These are phyloP conservation scores for Podargus strigoides DNA, from an alignment of 2,797 vertebrate species.

Conservation along the genomic window DNA sequence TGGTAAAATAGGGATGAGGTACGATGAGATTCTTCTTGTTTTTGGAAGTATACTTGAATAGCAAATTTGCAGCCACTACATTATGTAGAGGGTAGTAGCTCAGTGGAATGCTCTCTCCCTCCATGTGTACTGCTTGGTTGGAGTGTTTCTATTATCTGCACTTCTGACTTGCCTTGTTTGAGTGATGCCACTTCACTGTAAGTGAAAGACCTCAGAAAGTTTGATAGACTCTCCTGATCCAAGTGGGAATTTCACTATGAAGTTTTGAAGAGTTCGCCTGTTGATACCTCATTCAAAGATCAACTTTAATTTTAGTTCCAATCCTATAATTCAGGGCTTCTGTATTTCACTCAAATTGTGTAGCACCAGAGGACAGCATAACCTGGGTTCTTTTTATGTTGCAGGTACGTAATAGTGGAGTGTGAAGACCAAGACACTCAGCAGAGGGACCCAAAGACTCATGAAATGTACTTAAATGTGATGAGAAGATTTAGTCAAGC, in stretches of 20 bases:
- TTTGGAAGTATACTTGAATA: background rate
- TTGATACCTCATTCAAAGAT: background rate
- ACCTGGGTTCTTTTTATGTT: background rate
- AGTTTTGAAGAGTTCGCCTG: background rate
- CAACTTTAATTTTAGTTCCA: background rate
- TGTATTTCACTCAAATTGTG: background rate
- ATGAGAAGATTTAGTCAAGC: slow-evolving; percentile 98
- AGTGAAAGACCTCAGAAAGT: background rate
- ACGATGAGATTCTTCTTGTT: background rate
- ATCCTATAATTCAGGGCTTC: background rate
- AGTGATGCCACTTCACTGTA: background rate
- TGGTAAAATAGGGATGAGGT: background rate
- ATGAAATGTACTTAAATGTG: slow-evolving; percentile 97
- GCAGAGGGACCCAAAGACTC: slow-evolving; percentile 94
- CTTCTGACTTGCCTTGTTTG: background rate
- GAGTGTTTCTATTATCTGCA: background rate
- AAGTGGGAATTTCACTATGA: background rate
- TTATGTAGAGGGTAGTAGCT: background rate
- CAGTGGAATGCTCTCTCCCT: background rate
- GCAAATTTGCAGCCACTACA: background rate
- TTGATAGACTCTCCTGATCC: background rate
- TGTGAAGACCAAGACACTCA: slow-evolving; percentile 98
- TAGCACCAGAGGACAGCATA: background rate
- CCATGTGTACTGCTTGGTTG: rapidly evolving
- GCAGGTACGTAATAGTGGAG: slow-evolving; percentile 97